Base-by-base conservation (phyloP, 2,797 vertebrate species). In the Rhyacichthys aspro region DNA sequence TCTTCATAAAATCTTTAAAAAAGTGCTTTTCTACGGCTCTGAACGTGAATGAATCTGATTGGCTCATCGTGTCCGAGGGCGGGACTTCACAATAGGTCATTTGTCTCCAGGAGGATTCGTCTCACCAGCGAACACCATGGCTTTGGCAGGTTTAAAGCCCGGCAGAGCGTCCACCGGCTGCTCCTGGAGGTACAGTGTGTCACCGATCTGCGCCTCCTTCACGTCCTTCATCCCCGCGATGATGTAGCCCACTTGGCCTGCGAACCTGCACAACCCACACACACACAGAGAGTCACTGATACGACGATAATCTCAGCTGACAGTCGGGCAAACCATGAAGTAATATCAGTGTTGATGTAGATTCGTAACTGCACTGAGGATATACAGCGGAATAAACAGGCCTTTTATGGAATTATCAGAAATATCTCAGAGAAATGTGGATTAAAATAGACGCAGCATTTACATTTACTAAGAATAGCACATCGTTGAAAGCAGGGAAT, bases 101-200 rank as follows among this genome's bases (percentile, higher is more conserved):
- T 28, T 28, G 23, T 2, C 19, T 23, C 19, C 2, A 23, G 19
- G 19, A 28, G 7, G 23, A 28, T 5, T 28, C 23, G 7, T 34
- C 77, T 53, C 59, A 99, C 98, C 98, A 89, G 98, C 97, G 84
- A 99, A 99, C 64, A 99, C 98, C 97, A 99, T 98, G 81, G 96
- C 90, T 84, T 98, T 99, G 65, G 91, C 96, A 23, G 95, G 94
- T 84, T 96, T 96, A 77, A 99, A 99, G 43, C 98, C 97, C 14
- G 95, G 94, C 53, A 98, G 92, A 56, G 96, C 86, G 37, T 96
- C 92, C 76, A 98, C 96, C 2, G 95, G 94, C 66, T 93, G 93
- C 10, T 95, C 94, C 63, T 93, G 93, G 67, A 89, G 92, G 90
- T 92, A 93, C 11, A 99, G 87, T 0, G 97, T 99, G 86, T 99